A percentile compares a stretch with the other conserved stretches of the same genome.
These are phyloP conservation scores for Mormyrus proboscirostris DNA, from an alignment of 2,797 vertebrate species.

Conservation along the genomic window DNA sequence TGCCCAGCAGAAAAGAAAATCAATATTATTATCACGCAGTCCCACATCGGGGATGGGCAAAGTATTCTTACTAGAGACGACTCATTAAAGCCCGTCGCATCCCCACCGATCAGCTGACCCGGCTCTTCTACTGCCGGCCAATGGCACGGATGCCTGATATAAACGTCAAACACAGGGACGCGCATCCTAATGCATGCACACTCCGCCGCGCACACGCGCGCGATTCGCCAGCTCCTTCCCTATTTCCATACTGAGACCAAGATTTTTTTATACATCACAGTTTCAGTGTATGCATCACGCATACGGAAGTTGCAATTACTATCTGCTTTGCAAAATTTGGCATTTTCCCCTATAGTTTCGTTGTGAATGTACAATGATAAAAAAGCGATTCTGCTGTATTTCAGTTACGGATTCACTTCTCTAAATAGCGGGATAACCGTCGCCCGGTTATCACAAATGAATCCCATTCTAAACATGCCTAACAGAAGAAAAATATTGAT, in stretches of 20 bases:
- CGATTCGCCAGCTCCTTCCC: background rate
- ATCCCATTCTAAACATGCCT: background rate
- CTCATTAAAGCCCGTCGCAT: conserved; percentile 40
- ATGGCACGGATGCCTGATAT: conserved; percentile 41
- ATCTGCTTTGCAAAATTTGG: background rate
- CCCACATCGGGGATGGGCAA: conserved; percentile 54
- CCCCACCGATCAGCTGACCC: conserved; percentile 61
- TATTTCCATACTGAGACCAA: background rate
- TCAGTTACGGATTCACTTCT: background rate
- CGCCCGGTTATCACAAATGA: background rate
- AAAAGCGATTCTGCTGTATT: background rate
- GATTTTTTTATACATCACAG: background rate
- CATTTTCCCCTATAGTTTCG: background rate
- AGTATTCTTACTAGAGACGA: conserved; percentile 32
- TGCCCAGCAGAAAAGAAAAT: conserved; percentile 34
- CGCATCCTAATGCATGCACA: background rate
- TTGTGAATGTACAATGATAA: background rate
- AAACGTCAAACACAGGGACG: conserved; percentile 26
- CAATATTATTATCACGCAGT: conserved; percentile 30
- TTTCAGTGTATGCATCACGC: background rate
- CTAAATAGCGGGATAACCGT: background rate
- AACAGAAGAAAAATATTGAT: background rate
- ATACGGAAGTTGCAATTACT: background rate
- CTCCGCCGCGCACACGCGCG: background rate
- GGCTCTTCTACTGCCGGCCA: conserved; percentile 44